Percentiles rank a stretch among this genome's conserved stretches.
These are phyloP conservation scores for Fissipunctia ypsillon DNA, from an alignment of 2,888 invertebrate genomes.

Conservation along the genomic window DNA sequence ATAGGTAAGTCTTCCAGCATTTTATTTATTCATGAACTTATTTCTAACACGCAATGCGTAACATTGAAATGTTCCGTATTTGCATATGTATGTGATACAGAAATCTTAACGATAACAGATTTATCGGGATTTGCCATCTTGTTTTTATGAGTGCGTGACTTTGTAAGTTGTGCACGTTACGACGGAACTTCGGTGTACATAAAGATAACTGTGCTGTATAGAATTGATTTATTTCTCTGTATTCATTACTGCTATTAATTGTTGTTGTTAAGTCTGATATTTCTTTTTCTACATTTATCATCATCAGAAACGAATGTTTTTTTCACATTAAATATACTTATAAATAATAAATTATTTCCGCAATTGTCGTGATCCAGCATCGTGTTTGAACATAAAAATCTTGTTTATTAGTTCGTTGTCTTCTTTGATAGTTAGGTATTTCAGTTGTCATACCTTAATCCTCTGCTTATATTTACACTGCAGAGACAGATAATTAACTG, in stretches of 20 bases:
- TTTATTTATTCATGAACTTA: conserved; percentile 73
- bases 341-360: conserved; percentile 4
- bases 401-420: no score
- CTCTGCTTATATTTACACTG: neutral
- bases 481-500: neutral
- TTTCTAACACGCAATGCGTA: conserved; percentile 74
- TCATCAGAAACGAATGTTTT: neutral
- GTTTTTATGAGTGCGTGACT: conserved; percentile 75
- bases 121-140: conserved; percentile 77
- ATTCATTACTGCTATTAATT: conserved; percentile 60
- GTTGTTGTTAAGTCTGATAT: neutral
- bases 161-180: conserved; percentile 66
- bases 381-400: no score
- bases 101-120: conserved; percentile 78
- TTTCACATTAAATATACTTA: neutral
- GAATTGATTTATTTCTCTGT: conserved; percentile 68
- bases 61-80: conserved; percentile 69
- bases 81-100: conserved; percentile 78
- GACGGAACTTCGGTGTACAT: conserved; percentile 64
- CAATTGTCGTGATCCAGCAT: neutral
- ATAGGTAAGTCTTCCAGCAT: conserved; percentile 63
- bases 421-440: neutral
- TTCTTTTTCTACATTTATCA: neutral
- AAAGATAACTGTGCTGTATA: conserved; percentile 53
- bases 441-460: neutral